Base-by-base conservation (phyloP, 1,140 invertebrate species). In the Pemphigus obesinymphae region DNA sequence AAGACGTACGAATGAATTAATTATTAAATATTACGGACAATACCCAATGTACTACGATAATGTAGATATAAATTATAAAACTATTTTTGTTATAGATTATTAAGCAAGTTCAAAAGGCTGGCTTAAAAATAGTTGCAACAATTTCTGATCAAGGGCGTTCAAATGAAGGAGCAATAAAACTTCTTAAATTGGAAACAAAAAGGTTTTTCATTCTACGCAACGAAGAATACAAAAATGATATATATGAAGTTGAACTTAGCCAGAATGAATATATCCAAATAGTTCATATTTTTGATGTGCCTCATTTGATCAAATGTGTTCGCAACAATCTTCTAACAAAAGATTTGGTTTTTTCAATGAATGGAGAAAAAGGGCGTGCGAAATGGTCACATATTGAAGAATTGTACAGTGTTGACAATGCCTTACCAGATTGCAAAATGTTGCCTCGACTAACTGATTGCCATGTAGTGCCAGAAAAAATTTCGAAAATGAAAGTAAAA, bases 211-310 rank as follows among this genome's bases (percentile, higher is more conserved):
- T 55, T 26, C 23, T 26, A 55, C 23, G 53, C 10, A 55, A 55
- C 29, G 55, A 58, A 58, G 26, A 58, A 58, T 58, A 58, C 26
- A 58, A 3, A 13, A 4, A 58, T 58, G 55, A 58, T 58, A 29
- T 58, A 5, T 58, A 58, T 58, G 55, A 58, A 5, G 26, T 58
- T 29, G 1, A 55, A 15, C 2, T 58, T 1, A 26, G 29, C 3
- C 11, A 55, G 0, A n/a, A 26, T 2, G 26, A 58, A 58, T 34
- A 2, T 2, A 10, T 63, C 1, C 1, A 63, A 7, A 34, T 34
- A 8, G n/a, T 72, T 43, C 68, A 72, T 72, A 20, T 72, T 23
- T 72, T 43, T 72, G 68, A 72, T 72, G 40, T 72, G 11, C 68
- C 40, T 0, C n/a, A 72, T 45, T 8, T 72, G 2, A 43, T 40